These are phyloP conservation scores for Trimorus sp. DNA, from an alignment of 2,888 invertebrate genomes.

Conservation along the genomic window DNA sequence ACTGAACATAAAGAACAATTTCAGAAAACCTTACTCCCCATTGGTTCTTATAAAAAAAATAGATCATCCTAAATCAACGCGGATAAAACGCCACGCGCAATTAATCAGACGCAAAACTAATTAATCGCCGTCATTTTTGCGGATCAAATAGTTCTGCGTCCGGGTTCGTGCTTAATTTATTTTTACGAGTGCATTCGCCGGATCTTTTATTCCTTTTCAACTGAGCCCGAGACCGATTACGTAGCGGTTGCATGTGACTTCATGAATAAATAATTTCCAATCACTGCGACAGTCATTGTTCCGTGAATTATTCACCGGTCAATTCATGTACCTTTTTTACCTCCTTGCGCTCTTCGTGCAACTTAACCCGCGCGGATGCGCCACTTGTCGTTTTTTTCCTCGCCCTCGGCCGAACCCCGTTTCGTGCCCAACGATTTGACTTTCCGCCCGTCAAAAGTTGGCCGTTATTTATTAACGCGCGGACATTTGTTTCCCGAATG, in stretches of 20 bases:
- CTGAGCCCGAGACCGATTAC: conserved; percentile 63
- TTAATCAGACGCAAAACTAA: conserved; percentile 26
- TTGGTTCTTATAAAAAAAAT: too few species aligned
- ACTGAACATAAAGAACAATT: too few species aligned
- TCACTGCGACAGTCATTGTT: conserved; percentile 68
- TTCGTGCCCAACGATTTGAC: background rate
- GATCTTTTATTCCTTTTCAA: conserved; percentile 62
- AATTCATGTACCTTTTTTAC: conserved; percentile 53
- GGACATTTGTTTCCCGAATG: conserved; percentile 1
- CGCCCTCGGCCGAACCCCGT: background rate
- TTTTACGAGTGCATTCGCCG: conserved; percentile 54
- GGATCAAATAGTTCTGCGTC: conserved; percentile 29
- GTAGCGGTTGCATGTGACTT: conserved; percentile 67
- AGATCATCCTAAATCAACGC: conserved; percentile 18
- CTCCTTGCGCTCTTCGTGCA: conserved; percentile 17
- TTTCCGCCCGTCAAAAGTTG: background rate
- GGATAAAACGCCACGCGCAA: conserved; percentile 8
- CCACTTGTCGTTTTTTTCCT: background rate
- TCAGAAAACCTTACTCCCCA: too few species aligned
- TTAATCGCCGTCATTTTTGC: conserved; percentile 34
- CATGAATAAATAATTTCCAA: conserved; percentile 71
- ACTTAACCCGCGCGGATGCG: conserved; percentile 10
- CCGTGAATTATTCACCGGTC: conserved; percentile 67
- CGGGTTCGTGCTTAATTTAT: conserved; percentile 48
- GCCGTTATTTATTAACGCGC: background rate